Percentiles rank a stretch among this genome's conserved stretches.
These are phyloP conservation scores for Anarsia innoxiella DNA, from an alignment of 2,888 invertebrate species.

Conservation along the genomic window DNA sequence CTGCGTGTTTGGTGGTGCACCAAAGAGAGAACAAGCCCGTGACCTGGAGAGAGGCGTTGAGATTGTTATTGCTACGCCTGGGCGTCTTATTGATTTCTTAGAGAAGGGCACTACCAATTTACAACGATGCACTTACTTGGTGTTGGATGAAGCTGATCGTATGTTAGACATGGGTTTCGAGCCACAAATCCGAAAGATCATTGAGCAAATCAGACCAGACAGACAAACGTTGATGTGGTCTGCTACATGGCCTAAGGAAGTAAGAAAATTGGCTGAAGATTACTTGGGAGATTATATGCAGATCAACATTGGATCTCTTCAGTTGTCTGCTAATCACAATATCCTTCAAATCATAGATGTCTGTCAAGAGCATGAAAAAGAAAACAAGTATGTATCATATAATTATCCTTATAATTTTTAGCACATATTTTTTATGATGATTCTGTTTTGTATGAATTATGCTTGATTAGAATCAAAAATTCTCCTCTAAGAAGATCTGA, in stretches of 20 bases:
- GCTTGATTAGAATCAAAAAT: constrained; percentile 47
- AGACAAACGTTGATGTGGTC: constrained; percentile 99
- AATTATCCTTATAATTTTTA: constrained; percentile 1
- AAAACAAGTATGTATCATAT: constrained; percentile 67
- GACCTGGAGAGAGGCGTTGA: constrained; percentile 87
- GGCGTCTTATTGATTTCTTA: constrained; percentile 89
- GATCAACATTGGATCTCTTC: constrained; percentile 92
- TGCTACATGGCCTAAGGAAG: constrained; percentile 99
- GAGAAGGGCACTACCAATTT: constrained; percentile 84
- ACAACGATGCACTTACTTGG: constrained; percentile 86
- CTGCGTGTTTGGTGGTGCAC: constrained; percentile 95
- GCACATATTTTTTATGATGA: constrained; percentile 32
- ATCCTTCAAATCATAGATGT: constrained; percentile 92
- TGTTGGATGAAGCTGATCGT: constrained; percentile 93
- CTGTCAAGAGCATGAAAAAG: constrained; percentile 91
- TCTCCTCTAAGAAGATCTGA: constrained; percentile 74
- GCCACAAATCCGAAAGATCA: constrained; percentile 95
- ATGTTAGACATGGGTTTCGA: constrained; percentile 99
- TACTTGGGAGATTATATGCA: constrained; percentile 93
- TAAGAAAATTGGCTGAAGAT: constrained; percentile 92
- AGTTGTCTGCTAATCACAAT: constrained; percentile 92
- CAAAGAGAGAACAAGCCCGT: constrained; percentile 83
- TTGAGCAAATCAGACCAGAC: constrained; percentile 94
- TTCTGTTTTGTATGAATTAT: constrained; percentile 28
- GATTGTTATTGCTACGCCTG: constrained; percentile 93